Evolutionary conservation across 2,888 invertebrate genomes (phyloP).

Genomic region (Xylota segnis): DNA sequence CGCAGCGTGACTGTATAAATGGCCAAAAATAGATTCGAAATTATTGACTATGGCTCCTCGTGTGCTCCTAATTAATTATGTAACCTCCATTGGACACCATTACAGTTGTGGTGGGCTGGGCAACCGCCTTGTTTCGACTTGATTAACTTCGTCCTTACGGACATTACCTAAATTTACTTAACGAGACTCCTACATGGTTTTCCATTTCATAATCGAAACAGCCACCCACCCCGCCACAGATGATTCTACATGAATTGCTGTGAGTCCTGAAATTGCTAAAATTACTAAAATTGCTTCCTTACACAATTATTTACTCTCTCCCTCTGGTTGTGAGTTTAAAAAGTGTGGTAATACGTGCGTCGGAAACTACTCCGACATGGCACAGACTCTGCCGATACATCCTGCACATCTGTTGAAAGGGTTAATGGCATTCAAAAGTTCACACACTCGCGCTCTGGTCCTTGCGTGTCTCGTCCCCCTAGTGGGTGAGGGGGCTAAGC

Average conservation of each 20-base stretch:
- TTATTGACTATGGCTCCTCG: constrained; percentile 5
- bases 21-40: constrained; percentile 14
- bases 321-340: not conserved
- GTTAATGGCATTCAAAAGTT: constrained; percentile 54
- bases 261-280: constrained; percentile 37
- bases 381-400: not conserved
- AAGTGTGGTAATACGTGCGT: constrained; percentile 36
- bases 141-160: constrained; percentile 28
- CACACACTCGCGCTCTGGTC: constrained; percentile 3
- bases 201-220: constrained; percentile 10
- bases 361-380: constrained; percentile 36
- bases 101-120: not conserved
- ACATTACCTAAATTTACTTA: constrained; percentile 31
- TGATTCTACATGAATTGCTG: constrained; percentile 31
- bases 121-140: constrained; percentile 26
- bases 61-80: constrained; percentile 11
- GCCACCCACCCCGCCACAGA: not conserved
- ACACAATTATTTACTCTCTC: not conserved
- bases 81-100: constrained; percentile 20
- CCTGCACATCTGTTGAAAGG: constrained; percentile 48
- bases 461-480: no score
- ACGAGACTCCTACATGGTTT: constrained; percentile 25
- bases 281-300: constrained; percentile 42
- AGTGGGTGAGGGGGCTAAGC: not conserved
- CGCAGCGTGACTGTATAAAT: not conserved